Evolutionary conservation across 37 sponge, comb jelly and placozoan genomes (phyloP), one percentile per base, ranked within the genome.

Genomic region (Chondrosia reniformis): DNA sequence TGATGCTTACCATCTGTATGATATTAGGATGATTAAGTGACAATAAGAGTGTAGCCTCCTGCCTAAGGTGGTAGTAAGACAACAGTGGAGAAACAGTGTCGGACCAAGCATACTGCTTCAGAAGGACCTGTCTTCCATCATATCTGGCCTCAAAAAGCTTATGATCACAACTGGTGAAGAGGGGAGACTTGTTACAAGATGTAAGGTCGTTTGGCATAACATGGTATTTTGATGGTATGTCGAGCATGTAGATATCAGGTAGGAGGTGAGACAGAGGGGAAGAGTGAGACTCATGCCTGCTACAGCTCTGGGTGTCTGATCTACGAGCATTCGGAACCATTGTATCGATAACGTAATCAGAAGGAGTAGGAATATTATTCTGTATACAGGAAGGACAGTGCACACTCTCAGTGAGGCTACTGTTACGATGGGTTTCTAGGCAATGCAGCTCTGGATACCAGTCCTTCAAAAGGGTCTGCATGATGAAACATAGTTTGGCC

Each of bases 401-500:
- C n/a, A 69, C 72, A 34, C 42, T 69, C 43, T 69, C 72, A 15
- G 41, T 40, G n/a, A 69, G 38, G 37, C 36, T 34, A 37, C 42
- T 41, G 15, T 17, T 69, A 25, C 41, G 22, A 21, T 37, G 45
- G 0, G 55, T 21, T n/a, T 91, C 82, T 9, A 46, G 49, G 2
- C 82, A 84, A 19, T 84, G 81, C 33, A 90, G 38, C 2, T 91
- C 75, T 19, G 92, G 92, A 55, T 78, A 91, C 43, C 92, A 62
- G 65, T 91, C 88, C 39, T 91, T 54, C 13, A 91, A 72, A 10
- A 84, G 58, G 46, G 54, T 77, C 59, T 87, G 84, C 0, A 91
- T 32, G 22, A 87, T 17, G 55, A 76, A 57, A 54, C 85, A 91
- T 22, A 91, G 79, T n/a, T 79, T 46, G 4, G 92, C 92, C 81